A percentile compares a stretch with the other conserved stretches of the same genome.
These are phyloP conservation scores for Rotaria magnacalcarata DNA, from an alignment of 2,888 invertebrate genomes.

Conservation along the genomic window DNA sequence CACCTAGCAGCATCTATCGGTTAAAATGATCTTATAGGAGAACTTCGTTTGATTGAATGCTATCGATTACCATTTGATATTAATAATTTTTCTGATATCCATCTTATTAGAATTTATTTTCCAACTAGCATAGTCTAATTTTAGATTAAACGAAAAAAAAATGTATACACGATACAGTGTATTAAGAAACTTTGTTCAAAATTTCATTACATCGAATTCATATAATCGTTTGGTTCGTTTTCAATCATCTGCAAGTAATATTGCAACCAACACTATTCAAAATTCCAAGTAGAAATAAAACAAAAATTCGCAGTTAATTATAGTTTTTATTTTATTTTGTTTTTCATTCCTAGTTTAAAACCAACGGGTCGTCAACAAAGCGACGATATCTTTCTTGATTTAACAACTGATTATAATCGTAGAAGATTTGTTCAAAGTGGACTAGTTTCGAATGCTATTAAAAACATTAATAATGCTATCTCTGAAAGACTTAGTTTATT, in stretches of 20 bases:
- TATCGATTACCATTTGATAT: not conserved
- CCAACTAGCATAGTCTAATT: not conserved
- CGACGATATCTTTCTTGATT: not conserved
- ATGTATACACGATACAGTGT: not conserved
- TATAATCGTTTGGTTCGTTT: not conserved
- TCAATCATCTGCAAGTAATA: not conserved
- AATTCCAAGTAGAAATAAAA: not conserved
- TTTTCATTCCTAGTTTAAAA: not conserved
- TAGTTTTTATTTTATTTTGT: not conserved
- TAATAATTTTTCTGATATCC: not conserved
- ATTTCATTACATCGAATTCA: not conserved
- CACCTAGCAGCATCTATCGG: constrained; percentile 4
- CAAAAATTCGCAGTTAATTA: no score
- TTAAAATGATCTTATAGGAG: not conserved
- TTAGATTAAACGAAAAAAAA: not conserved
- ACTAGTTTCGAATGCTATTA: not conserved
- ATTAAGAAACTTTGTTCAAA: not conserved
- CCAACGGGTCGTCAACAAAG: not conserved
- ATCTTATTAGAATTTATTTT: not conserved
- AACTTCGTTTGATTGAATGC: not conserved
- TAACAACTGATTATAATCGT: constrained; percentile 27
- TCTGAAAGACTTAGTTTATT: constrained; percentile 30
- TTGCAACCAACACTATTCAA: not conserved
- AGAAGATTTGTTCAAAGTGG: not conserved
- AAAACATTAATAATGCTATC: constrained; percentile 1